Percentiles rank a stretch among this genome's conserved stretches.
Conservation (phyloP, 1,140 invertebrate genomes). For the Atta texana region DNA sequence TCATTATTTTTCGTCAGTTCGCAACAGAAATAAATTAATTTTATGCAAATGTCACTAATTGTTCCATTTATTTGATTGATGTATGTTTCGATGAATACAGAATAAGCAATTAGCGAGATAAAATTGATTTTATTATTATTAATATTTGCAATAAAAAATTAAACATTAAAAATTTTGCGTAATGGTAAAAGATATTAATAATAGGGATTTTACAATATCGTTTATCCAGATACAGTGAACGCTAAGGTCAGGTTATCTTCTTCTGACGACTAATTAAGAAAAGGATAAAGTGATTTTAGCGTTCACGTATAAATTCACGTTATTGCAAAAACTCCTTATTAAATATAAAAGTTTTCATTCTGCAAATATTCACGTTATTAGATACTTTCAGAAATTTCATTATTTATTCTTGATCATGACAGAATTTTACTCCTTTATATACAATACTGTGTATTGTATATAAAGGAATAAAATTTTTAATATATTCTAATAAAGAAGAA, state of each 20-base stretch:
- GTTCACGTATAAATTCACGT: too few species aligned
- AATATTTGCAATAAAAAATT: not conserved
- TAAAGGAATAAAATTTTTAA: not conserved
- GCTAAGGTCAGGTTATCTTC: too few species aligned
- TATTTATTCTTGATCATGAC: not conserved
- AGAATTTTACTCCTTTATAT: not conserved
- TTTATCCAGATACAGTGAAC: too few species aligned
- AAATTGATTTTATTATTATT: constrained; percentile 2
- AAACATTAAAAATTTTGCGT: not conserved
- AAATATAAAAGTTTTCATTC: not conserved
- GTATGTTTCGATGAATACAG: too few species aligned
- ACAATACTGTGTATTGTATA: not conserved
- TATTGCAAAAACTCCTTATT: too few species aligned
- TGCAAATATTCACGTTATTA: constrained; percentile 15
- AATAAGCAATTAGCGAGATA: not conserved
- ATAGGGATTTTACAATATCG: not conserved
- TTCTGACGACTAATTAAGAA: too few species aligned
- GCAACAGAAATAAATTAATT: not conserved
- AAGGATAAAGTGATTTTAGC: too few species aligned
- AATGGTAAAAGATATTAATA: not conserved
- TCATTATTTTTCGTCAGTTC: not conserved
- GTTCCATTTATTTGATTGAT: not conserved
- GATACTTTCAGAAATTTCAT: not conserved
- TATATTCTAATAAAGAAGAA: not conserved
- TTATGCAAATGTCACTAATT: not conserved